Conservation (phyloP, 1,140 invertebrate genomes). For the Portunus trituberculatus region DNA sequence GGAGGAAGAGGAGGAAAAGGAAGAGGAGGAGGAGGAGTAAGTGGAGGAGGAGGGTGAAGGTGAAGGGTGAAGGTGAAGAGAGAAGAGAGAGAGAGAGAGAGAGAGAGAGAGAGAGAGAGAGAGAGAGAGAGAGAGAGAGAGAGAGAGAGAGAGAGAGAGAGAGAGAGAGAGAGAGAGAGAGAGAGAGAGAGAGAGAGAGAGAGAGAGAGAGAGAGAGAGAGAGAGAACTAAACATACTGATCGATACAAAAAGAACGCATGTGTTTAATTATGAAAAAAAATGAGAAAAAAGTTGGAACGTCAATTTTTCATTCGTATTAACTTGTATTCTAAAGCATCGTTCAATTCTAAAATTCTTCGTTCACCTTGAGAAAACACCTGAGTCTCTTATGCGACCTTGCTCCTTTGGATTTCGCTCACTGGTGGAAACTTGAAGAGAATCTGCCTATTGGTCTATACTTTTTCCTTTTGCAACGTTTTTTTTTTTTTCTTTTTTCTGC, state of each 20-base stretch:
- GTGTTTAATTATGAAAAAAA: neutral
- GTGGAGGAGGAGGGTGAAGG: neutral
- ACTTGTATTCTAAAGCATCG: neutral
- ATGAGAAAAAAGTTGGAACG: neutral
- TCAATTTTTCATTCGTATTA: neutral
- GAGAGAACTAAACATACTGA: neutral
- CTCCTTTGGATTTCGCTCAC: too few species aligned
- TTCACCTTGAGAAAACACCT: too few species aligned
- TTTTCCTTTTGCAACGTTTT: neutral
- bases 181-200: neutral
- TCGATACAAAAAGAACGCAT: neutral
- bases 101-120: neutral
- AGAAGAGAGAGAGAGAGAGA: neutral
- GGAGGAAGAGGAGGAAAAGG: neutral
- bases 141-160: neutral
- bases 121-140: conserved; percentile 35
- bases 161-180: neutral
- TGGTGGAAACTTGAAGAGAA: too few species aligned
- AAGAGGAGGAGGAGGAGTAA: neutral
- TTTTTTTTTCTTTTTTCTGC: neutral
- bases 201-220: neutral
- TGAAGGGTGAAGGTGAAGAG: neutral
- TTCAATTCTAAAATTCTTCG: too few species aligned
- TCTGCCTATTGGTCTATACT: neutral
- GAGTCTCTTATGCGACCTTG: too few species aligned